phyloP scores from a whole-genome alignment of 2,797 vertebrate species.

The Oreonectes daqikongensis region DNA sequence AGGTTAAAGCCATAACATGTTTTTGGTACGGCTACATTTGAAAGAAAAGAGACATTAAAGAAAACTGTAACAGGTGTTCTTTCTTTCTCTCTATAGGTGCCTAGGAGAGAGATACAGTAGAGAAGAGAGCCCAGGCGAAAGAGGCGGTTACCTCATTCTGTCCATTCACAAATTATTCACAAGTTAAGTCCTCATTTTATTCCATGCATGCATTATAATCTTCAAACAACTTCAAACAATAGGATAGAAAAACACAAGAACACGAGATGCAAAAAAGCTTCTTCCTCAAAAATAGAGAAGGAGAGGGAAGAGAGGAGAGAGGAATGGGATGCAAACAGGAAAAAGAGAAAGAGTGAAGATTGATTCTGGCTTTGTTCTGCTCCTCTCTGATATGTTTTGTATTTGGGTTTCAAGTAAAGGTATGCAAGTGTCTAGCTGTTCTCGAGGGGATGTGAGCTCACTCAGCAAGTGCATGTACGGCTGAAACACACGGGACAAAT shows the following conservation, averaged over 20 bases:
- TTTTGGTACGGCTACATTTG: slow-evolving; percentile 35
- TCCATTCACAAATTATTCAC: slow-evolving; percentile 64
- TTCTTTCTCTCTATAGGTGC: slow-evolving; percentile 22
- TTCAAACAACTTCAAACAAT: slow-evolving; percentile 68
- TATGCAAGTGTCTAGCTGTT: slow-evolving; percentile 61
- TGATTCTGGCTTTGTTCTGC: slow-evolving; percentile 60
- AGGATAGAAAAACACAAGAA: slow-evolving; percentile 75
- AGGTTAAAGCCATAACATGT: not conserved
- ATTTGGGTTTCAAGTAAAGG: slow-evolving; percentile 70
- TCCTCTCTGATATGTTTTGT: slow-evolving; percentile 71
- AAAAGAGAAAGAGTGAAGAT: slow-evolving; percentile 53
- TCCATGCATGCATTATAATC: slow-evolving; percentile 76
- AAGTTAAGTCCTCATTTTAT: slow-evolving; percentile 67
- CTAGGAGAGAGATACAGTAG: slow-evolving; percentile 52
- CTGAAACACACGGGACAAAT: slow-evolving; percentile 19
- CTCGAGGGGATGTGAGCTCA: slow-evolving; percentile 49
- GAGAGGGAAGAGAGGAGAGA: slow-evolving; percentile 51
- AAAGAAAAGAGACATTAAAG: not conserved
- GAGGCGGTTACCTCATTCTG: slow-evolving; percentile 67
- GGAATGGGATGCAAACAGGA: slow-evolving; percentile 50
- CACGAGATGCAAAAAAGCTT: slow-evolving; percentile 75
- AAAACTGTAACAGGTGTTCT: slow-evolving; percentile 6
- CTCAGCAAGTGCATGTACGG: slow-evolving; percentile 37
- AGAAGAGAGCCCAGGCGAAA: slow-evolving; percentile 46
- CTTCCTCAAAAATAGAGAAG: slow-evolving; percentile 68